Conservation (phyloP, 1,140 invertebrate genomes). For the Neodiprion fabricii region DNA sequence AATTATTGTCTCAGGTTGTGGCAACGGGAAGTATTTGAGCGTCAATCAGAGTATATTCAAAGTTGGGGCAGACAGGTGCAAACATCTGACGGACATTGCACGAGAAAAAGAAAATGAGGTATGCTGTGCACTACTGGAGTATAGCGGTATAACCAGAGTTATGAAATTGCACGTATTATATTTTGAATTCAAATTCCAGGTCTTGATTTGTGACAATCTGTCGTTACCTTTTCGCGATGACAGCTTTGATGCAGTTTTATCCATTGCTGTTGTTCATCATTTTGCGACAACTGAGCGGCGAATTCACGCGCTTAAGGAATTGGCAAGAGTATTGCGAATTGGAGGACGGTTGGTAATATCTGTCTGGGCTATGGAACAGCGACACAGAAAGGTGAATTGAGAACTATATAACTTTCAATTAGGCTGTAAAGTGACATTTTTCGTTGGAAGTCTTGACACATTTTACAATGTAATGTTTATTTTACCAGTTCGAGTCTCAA, state of each 20-base stretch:
- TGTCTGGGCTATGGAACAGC: conserved; percentile 97
- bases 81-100: conserved; percentile 78
- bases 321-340: conserved; percentile 86
- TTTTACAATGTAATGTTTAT: conserved; percentile 15
- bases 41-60: conserved; percentile 86
- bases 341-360: conserved; percentile 93
- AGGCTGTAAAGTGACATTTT: too few species aligned
- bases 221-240: conserved; percentile 90
- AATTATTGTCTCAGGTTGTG: conserved; percentile 74
- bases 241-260: conserved; percentile 93
- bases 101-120: conserved; percentile 83
- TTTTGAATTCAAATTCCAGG: conserved; percentile 60
- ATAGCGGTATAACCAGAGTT: background rate
- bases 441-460: too few species aligned
- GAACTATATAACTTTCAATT: too few species aligned
- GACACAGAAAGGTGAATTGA: conserved; percentile 71
- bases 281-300: conserved; percentile 91
- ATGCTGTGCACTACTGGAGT: conserved; percentile 35
- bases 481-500: conserved; percentile 80
- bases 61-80: conserved; percentile 87
- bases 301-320: conserved; percentile 84
- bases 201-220: conserved; percentile 88
- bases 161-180: background rate
- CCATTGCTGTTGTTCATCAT: conserved; percentile 93
- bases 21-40: conserved; percentile 90